Percentiles rank a stretch among this genome's conserved stretches.
phyloP scores from a whole-genome alignment of 2,113 vertebrate species.

The Colaptes auratus region DNA sequence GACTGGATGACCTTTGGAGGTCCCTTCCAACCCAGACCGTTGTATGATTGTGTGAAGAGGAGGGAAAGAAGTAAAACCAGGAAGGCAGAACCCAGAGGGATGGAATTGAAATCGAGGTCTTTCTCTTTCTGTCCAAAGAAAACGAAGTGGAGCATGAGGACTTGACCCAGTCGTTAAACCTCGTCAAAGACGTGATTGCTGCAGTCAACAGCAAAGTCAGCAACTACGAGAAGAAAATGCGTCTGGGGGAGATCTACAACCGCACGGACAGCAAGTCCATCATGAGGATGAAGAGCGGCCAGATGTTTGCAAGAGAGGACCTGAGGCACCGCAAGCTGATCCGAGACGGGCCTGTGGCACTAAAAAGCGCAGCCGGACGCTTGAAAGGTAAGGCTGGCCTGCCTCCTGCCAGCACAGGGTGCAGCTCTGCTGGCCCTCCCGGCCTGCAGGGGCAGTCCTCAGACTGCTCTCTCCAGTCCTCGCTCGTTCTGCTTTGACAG shows the following conservation, averaged over 20 bases:
- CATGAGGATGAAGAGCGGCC: slow-evolving; percentile 94
- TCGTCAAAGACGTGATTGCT: slow-evolving; percentile 89
- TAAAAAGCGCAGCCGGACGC: slow-evolving; percentile 84
- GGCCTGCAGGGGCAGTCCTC: not conserved
- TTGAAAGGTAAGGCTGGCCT: slow-evolving; percentile 82
- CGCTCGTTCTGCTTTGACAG: not conserved
- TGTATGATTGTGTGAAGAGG: not conserved
- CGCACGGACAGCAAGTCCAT: slow-evolving; percentile 94
- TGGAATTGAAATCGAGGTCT: not conserved
- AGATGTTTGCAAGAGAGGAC: slow-evolving; percentile 95
- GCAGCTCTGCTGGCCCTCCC: not conserved
- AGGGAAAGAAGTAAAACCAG: not conserved
- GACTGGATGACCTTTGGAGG: too few species aligned
- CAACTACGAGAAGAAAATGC: slow-evolving; percentile 90
- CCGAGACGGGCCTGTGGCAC: slow-evolving; percentile 87
- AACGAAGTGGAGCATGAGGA: slow-evolving; percentile 85
- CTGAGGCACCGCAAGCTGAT: slow-evolving; percentile 88
- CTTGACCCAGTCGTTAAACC: slow-evolving; percentile 82
- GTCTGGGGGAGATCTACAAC: slow-evolving; percentile 88
- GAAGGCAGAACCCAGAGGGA: not conserved
- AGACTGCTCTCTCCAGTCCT: not conserved
- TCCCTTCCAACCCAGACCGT: too few species aligned
- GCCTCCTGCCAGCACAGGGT: not conserved
- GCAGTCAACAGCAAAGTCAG: slow-evolving; percentile 92
- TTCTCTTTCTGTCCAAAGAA: slow-evolving; percentile 75